Base-by-base conservation (phyloP, 2,113 vertebrate genomes). In the Chaetodon auriga region DNA sequence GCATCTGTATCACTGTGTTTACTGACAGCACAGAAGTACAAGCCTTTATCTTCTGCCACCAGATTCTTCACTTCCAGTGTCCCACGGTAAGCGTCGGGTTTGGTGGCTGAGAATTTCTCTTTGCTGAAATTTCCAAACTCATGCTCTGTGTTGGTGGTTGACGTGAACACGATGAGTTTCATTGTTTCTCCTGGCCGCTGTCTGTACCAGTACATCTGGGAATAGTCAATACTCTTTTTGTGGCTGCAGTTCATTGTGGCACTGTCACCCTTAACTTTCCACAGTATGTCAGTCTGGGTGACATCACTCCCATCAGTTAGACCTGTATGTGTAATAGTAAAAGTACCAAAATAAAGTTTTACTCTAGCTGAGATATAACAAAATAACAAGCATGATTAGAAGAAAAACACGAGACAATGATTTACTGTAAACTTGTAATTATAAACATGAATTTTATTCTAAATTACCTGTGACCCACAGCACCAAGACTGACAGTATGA, bases 171-270 rank as follows among this genome's bases (percentile, higher is more conserved):
- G 0, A 94, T 80, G 12, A 70, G 73, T 14, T 62, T 69, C 83
- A 94, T 89, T 0, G 38, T 68, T 21, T 92, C 57, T 68, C 87
- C 90, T 12, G 84, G 87, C 18, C 65, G 84, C 75, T 95, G 94
- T 62, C 66, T 71, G 83, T 80, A 94, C 93, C 93, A 92, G 90
- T 93, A 93, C 93, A 95, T 95, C 58, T 90, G 70, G 41, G 0
- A 16, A 2, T 83, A 92, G 0, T 0, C 0, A 1, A 0, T 0
- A 14, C 18, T 80, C 62, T 77, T 82, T 0, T 48, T 85, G 54
- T 93, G 92, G 9, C 23, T 81, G 58, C 90, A 94, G 38, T 58
- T 11, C 5, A 91, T 66, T 10, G 75, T 81, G 13, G 80, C 84
- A 48, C 2, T 21, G 0, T 74, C 4, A 0, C 69, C 73, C n/a